Percentiles rank a stretch among this genome's conserved stretches.
These are phyloP conservation scores for Eidolon helvum DNA, from an alignment of 2,113 vertebrate species.

Conservation along the genomic window DNA sequence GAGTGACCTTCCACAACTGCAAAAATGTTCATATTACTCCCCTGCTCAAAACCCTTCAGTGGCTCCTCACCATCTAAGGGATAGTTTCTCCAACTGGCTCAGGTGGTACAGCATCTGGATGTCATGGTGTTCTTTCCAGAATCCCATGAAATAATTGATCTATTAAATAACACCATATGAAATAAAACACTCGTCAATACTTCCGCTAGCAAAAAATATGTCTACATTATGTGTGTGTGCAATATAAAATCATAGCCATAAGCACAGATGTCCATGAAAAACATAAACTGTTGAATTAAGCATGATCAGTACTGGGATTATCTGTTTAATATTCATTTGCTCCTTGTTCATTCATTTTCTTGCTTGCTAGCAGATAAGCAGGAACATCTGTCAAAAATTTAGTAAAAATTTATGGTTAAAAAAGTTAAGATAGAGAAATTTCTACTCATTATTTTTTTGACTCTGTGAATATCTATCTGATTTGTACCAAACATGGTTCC, in stretches of 20 bases:
- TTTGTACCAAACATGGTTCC: background rate
- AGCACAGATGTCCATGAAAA: conserved; percentile 66
- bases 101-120: background rate
- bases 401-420: conserved; percentile 45
- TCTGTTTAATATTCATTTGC: conserved; percentile 65
- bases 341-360: conserved; percentile 52
- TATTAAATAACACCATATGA: conserved; percentile 8
- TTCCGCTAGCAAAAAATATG: conserved; percentile 50
- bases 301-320: conserved; percentile 32
- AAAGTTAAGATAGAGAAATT: conserved; percentile 39
- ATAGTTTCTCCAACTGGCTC: conserved; percentile 14
- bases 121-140: background rate
- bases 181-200: conserved; percentile 48
- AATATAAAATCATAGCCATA: conserved; percentile 52
- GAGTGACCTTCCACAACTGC: conserved; percentile 44
- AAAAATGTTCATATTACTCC: background rate
- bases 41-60: background rate
- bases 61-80: background rate
- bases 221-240: conserved; percentile 49
- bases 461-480: background rate
- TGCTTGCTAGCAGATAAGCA: conserved; percentile 51
- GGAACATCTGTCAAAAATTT: conserved; percentile 63
- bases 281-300: conserved; percentile 68
- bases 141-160: conserved; percentile 9
- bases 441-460: conserved; percentile 2